A percentile compares a stretch with the other conserved stretches of the same genome.
Conservation (phyloP, 2,888 invertebrate species). For the Minunthozetes semirufus region DNA sequence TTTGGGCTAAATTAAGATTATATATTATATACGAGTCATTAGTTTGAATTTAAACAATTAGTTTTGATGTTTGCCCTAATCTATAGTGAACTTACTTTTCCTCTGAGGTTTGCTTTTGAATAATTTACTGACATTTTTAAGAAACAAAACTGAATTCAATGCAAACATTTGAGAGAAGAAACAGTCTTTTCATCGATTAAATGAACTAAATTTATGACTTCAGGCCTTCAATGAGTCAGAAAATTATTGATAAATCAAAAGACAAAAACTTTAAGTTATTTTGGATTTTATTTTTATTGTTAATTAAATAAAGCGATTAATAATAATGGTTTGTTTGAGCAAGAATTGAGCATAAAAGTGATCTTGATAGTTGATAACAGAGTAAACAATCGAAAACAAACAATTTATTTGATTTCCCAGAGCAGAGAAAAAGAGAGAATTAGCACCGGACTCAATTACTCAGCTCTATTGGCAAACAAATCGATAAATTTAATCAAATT, state of each 20-base stretch:
- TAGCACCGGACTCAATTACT: constrained; percentile 15
- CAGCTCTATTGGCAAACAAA: background rate
- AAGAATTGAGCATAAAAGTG: background rate
- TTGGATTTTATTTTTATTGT: too few relatives aligned
- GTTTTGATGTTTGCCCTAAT: constrained; percentile 13
- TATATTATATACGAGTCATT: constrained; percentile 26
- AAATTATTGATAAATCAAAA: background rate
- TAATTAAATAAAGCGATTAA: too few relatives aligned
- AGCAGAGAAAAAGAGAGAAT: background rate
- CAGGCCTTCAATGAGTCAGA: background rate
- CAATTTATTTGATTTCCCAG: constrained; percentile 26
- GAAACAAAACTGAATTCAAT: background rate
- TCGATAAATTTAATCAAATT: constrained; percentile 28
- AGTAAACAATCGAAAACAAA: background rate
- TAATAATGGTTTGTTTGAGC: background rate
- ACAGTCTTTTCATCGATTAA: background rate
- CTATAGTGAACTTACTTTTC: background rate
- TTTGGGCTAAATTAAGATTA: constrained; percentile 5
- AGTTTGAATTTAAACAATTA: constrained; percentile 28
- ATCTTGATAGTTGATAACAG: background rate
- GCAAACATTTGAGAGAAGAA: background rate
- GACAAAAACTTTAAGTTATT: background rate
- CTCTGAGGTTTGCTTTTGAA: constrained; percentile 16
- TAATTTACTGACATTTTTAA: background rate
- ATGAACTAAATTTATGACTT: background rate